A percentile compares a stretch with the other conserved stretches of the same genome.
phyloP scores from a whole-genome alignment of 2,797 vertebrate genomes.

The Neoniphon sammara region DNA sequence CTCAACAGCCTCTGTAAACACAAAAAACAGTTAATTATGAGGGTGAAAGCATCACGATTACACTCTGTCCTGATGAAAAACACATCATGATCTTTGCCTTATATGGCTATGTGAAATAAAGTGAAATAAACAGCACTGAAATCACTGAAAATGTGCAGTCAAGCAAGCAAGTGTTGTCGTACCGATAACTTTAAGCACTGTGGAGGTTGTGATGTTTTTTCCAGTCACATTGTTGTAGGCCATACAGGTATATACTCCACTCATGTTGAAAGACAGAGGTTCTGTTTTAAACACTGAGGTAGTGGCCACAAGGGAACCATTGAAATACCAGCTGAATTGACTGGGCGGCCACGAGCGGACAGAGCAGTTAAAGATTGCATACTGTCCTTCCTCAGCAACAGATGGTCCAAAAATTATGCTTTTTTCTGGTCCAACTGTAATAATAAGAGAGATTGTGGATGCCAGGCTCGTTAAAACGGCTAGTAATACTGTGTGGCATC shows the following conservation, averaged over 20 bases:
- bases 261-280: conserved; percentile 57
- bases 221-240: conserved; percentile 73
- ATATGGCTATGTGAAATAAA: too few relatives aligned
- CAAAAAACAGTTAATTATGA: conserved; percentile 17
- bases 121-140: neutral
- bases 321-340: conserved; percentile 75
- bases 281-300: conserved; percentile 37
- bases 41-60: too few relatives aligned
- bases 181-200: conserved; percentile 73
- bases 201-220: conserved; percentile 46
- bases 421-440: conserved; percentile 73
- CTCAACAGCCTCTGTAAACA: conserved; percentile 63
- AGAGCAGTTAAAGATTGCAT: conserved; percentile 60
- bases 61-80: neutral
- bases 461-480: neutral
- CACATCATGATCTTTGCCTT: neutral
- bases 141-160: neutral
- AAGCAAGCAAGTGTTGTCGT: conserved; percentile 28
- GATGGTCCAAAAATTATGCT: conserved; percentile 53
- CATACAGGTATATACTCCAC: conserved; percentile 75
- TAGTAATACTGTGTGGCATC: too few relatives aligned
- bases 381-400: conserved; percentile 41
- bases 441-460: conserved; percentile 2
- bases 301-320: conserved; percentile 42
- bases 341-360: conserved; percentile 70